Base-by-base conservation (phyloP, 2,113 vertebrate species). In the Murina feae region DNA sequence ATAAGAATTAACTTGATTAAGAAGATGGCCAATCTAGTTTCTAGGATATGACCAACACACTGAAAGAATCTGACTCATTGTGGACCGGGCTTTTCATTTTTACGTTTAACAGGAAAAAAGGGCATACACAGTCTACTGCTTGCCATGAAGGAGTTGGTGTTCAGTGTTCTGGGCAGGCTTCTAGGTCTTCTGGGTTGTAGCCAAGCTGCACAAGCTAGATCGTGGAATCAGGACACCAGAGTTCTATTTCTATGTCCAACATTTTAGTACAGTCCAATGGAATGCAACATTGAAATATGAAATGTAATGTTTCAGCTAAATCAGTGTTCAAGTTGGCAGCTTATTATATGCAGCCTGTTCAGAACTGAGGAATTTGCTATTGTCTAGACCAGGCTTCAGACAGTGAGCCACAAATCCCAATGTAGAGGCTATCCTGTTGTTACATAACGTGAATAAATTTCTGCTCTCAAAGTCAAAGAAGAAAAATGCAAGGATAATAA, bases 361-460 rank as follows among this genome's bases (percentile, higher is more conserved):
- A 93, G 60, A 93, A 95, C 2, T 94, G 78, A 96, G 89, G 89
- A 97, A 96, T 97, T 97, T 91, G 18, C 85, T 94, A 91, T 96
- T 94, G 97, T 96, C 96, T 97, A 97, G 97, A 97, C 97, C 76
- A 69, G n/a, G 25, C 44, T 97, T 89, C 81, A 95, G 93, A 95
- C 86, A 87, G 53, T 37, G 75, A 97, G 92, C 95, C 91, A 90
- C 96, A 97, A 94, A 93, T 95, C 78, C 80, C 81, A 91, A 74
- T 81, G 80, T 87, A 74, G 90, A 95, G 32, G 20, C 89, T 82
- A 37, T 93, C 96, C 65, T 78, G 89, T 80, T 89, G 82, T 97
- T 96, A 32, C 58, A 89, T 87, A 97, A 95, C 90, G 92, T 94
- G 51, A 96, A 97, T 84, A 90, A 88, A 58, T 89, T 89, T 95